phyloP scores from a whole-genome alignment of 2,113 vertebrate species.

The Platichthys flesus region DNA sequence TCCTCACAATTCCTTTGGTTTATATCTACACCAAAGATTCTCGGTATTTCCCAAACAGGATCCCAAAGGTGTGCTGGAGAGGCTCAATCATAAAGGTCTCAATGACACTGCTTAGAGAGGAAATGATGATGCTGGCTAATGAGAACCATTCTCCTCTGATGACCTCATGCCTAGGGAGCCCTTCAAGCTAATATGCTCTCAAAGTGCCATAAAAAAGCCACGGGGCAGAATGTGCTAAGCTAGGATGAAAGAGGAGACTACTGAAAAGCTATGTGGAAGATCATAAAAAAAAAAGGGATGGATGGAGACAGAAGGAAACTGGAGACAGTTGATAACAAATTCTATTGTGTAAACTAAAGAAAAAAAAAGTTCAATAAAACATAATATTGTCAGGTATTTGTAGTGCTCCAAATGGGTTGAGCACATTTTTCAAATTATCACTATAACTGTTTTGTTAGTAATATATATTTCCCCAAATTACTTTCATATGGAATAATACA shows the following conservation, averaged over 20 bases:
- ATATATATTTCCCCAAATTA: not conserved
- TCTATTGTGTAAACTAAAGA: not conserved
- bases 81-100: slow-evolving; percentile 65
- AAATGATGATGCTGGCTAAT: slow-evolving; percentile 76
- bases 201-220: slow-evolving; percentile 66
- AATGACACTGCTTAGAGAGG: slow-evolving; percentile 63
- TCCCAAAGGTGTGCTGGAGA: slow-evolving; percentile 64
- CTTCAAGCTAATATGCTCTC: slow-evolving; percentile 68
- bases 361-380: not conserved
- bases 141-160: slow-evolving; percentile 72
- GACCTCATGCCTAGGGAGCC: slow-evolving; percentile 64
- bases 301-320: slow-evolving; percentile 6
- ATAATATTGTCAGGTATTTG: not conserved
- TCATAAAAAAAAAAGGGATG: slow-evolving; percentile 31
- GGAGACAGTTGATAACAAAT: slow-evolving; percentile 16
- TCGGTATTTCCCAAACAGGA: slow-evolving; percentile 37
- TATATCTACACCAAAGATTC: slow-evolving; percentile 43
- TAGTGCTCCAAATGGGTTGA: slow-evolving; percentile 4
- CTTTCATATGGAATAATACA: not conserved
- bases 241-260: slow-evolving; percentile 23
- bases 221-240: slow-evolving; percentile 53
- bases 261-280: slow-evolving; percentile 33
- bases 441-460: not conserved
- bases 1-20: slow-evolving; percentile 45
- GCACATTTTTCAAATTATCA: not conserved